Evolutionary conservation across 2,113 vertebrate genomes (phyloP).

Genomic region (Mugil cephalus): DNA sequence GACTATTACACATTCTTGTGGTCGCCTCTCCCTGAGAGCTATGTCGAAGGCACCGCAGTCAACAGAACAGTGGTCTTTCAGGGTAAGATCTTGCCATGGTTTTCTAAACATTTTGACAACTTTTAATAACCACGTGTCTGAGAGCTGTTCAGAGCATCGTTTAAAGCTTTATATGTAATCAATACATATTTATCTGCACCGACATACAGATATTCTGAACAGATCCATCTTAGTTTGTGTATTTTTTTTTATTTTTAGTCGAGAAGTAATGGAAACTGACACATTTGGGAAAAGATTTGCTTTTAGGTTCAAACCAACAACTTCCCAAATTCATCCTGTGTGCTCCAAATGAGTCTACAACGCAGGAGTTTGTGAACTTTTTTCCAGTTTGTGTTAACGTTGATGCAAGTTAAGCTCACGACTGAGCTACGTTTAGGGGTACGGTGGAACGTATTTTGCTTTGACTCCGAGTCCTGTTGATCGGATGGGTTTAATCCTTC

Average conservation of each 20-base stretch:
- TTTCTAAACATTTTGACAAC: slow-evolving; percentile 72
- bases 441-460: background rate
- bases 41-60: slow-evolving; percentile 91
- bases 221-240: no score
- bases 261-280: slow-evolving; percentile 22
- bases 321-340: background rate
- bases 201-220: no score
- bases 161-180: slow-evolving; percentile 58
- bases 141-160: slow-evolving; percentile 43
- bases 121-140: slow-evolving; percentile 61
- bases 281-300: background rate
- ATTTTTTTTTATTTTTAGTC: no score
- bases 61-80: slow-evolving; percentile 96
- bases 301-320: slow-evolving; percentile 16
- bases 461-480: background rate
- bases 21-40: slow-evolving; percentile 95
- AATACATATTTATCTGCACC: no score
- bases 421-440: background rate
- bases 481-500: slow-evolving; percentile 8
- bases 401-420: background rate
- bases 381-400: background rate
- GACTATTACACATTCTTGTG: slow-evolving; percentile 99
- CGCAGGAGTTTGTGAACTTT: background rate
- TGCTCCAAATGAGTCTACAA: background rate
- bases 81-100: slow-evolving; percentile 84